Evolutionary conservation across 2,797 vertebrate genomes (phyloP).

Genomic region (Onychomys leucogaster): DNA sequence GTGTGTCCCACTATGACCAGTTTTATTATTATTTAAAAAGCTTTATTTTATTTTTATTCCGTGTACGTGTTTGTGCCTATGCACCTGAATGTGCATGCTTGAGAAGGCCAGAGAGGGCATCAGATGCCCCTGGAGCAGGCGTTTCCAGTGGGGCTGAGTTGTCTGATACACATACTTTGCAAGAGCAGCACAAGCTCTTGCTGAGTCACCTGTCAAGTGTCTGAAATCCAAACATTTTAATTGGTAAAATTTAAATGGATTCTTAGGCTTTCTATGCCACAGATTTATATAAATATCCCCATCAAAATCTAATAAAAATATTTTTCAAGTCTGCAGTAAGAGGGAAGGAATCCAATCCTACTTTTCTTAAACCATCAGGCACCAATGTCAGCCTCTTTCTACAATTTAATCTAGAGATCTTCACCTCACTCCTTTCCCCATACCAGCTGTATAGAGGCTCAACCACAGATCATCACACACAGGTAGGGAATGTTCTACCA

Average conservation of each 20-base stretch:
- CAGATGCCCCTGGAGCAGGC: not conserved
- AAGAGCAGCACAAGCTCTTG: not conserved
- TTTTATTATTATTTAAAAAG: not conserved
- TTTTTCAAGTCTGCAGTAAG: not conserved
- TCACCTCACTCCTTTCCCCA: not conserved
- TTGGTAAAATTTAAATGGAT: constrained; percentile 40
- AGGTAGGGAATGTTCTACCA: not conserved
- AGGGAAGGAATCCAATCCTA: not conserved
- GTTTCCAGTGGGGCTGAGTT: not conserved
- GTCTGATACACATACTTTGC: not conserved
- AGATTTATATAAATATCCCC: not conserved
- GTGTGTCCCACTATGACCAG: not conserved
- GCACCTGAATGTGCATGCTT: not conserved
- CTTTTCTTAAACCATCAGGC: constrained; percentile 13
- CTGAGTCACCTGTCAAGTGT: not conserved
- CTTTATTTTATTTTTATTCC: not conserved
- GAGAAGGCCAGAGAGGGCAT: not conserved
- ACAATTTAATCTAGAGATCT: not conserved
- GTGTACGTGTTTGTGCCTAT: not conserved
- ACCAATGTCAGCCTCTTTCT: not conserved
- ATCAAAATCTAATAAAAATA: constrained; percentile 49
- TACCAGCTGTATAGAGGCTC: not conserved
- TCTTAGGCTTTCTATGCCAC: not conserved
- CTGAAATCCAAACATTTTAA: not conserved
- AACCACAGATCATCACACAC: not conserved